Evolutionary conservation across 2,113 vertebrate genomes (phyloP), one percentile per base, ranked within the genome.

Genomic region (Brachyhypopomus occidentalis): DNA sequence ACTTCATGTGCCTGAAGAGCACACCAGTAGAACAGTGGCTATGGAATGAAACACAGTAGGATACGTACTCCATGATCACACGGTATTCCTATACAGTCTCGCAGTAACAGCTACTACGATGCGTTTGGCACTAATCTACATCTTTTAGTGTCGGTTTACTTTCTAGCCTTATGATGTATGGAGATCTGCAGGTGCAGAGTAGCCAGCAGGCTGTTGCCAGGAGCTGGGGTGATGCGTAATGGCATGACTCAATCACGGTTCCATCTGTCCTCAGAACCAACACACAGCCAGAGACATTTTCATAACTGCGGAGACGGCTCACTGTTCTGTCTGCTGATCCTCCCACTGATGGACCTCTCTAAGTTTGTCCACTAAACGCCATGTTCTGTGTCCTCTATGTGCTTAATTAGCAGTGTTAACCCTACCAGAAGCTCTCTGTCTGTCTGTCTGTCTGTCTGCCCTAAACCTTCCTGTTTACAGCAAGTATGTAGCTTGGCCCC

Each of bases 211-310:
- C 72, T 73, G 52, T 17, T 82, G 55, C 71, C 63, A 48, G 67
- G 62, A 36, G 22, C 69, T 8, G 34, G 56, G 60, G 75, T 78
- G 75, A 77, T 85, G 67, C 63, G 23, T 70, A 23, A 27, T 76
- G 62, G 41, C 17, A 19, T 83, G 84, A 86, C 52, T 78, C 74
- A 83, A 48, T 77, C 69, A 48, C 60, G 72, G 80, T 25, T 76
- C 74, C 38, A 25, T 60, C 73, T 67, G 69, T 63, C 74, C 70
- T 85, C 64, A 76, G 72, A 64, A 64, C 48, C 56, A 48, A 83
- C 9, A 76, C 74, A 72, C 9, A 52, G 45, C 45, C 45, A 52
- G 45, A 52, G 8, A 52, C 12, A 14, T 52, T 52, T 52, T 52
- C 12, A 12, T 14, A 52, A 52, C 45, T 2, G 45, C 6, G 41